A percentile compares a stretch with the other conserved stretches of the same genome.
These are phyloP conservation scores for Chironomus striatipennis DNA, from an alignment of 1,140 invertebrate genomes.

Conservation along the genomic window DNA sequence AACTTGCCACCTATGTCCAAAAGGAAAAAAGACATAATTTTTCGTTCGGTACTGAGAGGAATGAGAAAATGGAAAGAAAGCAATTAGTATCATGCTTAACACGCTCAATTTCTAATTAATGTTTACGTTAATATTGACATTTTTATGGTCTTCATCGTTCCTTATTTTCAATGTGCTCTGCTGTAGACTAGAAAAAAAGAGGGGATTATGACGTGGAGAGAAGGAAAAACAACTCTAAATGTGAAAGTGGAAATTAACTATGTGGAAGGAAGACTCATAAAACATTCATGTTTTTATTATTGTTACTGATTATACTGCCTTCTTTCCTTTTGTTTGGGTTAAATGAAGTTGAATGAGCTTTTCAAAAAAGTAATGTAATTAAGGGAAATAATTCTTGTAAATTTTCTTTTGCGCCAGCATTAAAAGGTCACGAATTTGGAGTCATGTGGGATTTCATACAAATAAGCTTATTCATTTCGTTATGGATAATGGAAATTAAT, in stretches of 20 bases:
- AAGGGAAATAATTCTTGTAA: too few relatives aligned
- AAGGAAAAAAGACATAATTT: background rate
- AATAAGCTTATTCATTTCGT: too few relatives aligned
- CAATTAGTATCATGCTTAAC: conserved; percentile 13
- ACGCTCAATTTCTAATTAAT: conserved; percentile 13
- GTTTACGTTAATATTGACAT: conserved; percentile 14
- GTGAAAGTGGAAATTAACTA: background rate
- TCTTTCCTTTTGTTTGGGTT: too few relatives aligned
- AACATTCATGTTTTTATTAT: background rate
- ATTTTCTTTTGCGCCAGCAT: too few relatives aligned
- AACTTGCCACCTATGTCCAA: background rate
- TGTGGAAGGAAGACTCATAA: background rate
- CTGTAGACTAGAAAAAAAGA: background rate
- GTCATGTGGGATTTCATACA: too few relatives aligned
- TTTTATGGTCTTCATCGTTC: conserved; percentile 5
- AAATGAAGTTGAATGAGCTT: too few relatives aligned
- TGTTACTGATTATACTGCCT: too few relatives aligned
- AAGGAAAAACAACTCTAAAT: too few relatives aligned
- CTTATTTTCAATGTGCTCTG: background rate
- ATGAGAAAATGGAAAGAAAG: background rate
- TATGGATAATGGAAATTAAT: too few relatives aligned
- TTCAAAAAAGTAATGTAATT: too few relatives aligned
- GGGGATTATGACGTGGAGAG: too few relatives aligned
- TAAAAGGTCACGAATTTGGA: too few relatives aligned
- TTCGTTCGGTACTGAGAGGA: background rate